These are phyloP conservation scores for Heterodera carotae DNA, from an alignment of 1,140 invertebrate genomes.

Conservation along the genomic window DNA sequence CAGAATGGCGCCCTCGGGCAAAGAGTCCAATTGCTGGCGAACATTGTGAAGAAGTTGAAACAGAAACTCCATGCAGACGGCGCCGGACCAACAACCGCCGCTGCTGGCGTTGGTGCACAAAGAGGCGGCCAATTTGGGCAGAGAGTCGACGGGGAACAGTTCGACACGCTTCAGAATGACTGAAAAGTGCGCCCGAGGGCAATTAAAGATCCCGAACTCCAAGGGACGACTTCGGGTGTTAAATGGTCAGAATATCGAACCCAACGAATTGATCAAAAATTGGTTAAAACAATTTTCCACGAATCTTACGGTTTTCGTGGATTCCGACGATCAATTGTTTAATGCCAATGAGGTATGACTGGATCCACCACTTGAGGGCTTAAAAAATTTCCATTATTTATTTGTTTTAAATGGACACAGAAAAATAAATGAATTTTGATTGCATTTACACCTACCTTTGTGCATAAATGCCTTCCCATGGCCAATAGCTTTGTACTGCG, in stretches of 20 bases:
- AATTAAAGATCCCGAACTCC: too few relatives aligned
- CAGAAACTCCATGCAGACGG: neutral
- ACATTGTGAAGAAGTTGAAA: neutral
- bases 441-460: constrained; percentile 17
- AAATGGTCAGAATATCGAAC: too few relatives aligned
- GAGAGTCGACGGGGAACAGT: neutral
- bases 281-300: neutral
- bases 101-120: too few relatives aligned
- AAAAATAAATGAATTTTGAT: too few relatives aligned
- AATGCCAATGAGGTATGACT: constrained; percentile 24
- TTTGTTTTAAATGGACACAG: neutral
- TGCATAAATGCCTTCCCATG: constrained; percentile 14
- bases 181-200: neutral
- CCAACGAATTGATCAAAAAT: too few relatives aligned
- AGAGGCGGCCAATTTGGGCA: neutral
- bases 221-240: too few relatives aligned
- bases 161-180: neutral
- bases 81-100: neutral
- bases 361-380: constrained; percentile 27
- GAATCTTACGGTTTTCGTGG: constrained; percentile 3
- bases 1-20: constrained; percentile 18
- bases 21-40: neutral
- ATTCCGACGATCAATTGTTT: constrained; percentile 16
- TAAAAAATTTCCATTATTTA: neutral
- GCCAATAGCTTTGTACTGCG: constrained; percentile 22